Evolutionary conservation across 2,113 vertebrate genomes (phyloP).

Genomic region (Tragelaphus scriptus): DNA sequence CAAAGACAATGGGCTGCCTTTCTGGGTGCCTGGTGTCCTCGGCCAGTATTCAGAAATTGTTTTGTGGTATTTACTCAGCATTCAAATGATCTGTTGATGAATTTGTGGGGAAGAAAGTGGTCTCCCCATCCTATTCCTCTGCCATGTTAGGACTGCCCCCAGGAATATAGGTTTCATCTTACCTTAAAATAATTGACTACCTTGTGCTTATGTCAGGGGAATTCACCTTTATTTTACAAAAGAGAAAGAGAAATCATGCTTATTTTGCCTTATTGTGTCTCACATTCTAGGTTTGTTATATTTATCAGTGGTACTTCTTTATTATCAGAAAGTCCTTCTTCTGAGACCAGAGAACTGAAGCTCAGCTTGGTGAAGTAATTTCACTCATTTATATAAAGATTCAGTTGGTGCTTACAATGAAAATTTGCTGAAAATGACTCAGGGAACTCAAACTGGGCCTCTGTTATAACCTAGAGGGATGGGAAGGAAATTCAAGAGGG

Average conservation of each 20-base stretch:
- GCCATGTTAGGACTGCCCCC: not conserved
- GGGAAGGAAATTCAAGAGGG: not conserved
- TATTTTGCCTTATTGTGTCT: not conserved
- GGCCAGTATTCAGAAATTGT: not conserved
- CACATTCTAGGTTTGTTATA: not conserved
- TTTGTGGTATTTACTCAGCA: not conserved
- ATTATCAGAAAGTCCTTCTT: not conserved
- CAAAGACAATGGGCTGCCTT: not conserved
- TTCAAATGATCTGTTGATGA: not conserved
- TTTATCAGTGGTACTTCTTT: not conserved
- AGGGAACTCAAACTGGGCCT: not conserved
- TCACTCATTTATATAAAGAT: not conserved
- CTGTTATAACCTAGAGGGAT: not conserved
- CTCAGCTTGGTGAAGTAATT: not conserved
- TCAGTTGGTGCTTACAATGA: not conserved
- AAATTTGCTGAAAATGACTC: not conserved
- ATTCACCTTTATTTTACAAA: not conserved
- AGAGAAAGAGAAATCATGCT: not conserved
- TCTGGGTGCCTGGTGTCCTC: not conserved
- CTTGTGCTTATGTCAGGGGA: not conserved
- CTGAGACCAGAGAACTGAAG: not conserved
- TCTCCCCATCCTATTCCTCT: not conserved
- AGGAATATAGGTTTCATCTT: not conserved
- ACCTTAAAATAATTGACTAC: not conserved
- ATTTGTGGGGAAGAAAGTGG: not conserved